Evolutionary conservation across 2,797 vertebrate species (phyloP).

Genomic region (Scolopax rusticola): DNA sequence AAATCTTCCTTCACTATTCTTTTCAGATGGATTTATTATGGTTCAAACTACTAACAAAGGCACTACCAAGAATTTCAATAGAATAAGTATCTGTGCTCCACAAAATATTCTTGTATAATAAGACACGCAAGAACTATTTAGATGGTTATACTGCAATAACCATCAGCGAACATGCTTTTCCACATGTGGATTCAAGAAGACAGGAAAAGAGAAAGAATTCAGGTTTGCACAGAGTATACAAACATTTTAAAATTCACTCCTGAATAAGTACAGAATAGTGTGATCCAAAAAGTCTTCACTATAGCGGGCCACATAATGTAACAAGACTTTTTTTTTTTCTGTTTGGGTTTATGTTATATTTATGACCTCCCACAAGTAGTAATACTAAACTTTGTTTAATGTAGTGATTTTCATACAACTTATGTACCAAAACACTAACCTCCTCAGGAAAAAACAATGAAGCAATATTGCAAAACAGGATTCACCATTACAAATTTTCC

Average conservation of each 20-base stretch:
- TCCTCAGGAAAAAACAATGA: not conserved
- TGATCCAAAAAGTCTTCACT: not conserved
- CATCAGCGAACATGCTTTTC: not conserved
- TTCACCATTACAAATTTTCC: not conserved
- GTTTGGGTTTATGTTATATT: not conserved
- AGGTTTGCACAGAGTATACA: not conserved
- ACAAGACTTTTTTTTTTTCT: not conserved
- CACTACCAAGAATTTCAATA: rapidly evolving
- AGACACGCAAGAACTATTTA: not conserved
- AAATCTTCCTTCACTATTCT: not conserved
- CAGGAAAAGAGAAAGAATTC: not conserved
- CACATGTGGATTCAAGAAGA: not conserved
- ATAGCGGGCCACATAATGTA: not conserved
- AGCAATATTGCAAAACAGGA: not conserved
- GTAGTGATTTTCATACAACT: not conserved
- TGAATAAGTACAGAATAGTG: not conserved
- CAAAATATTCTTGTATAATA: not conserved
- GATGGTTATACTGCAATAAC: not conserved
- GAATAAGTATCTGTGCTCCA: not conserved
- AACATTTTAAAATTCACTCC: not conserved
- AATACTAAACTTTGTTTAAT: not conserved
- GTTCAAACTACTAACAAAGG: not conserved
- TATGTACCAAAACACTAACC: not conserved
- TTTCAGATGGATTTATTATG: not conserved
- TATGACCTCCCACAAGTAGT: not conserved